Evolutionary conservation across 1,140 invertebrate genomes (phyloP).

Genomic region (Procambarus virginalis): DNA sequence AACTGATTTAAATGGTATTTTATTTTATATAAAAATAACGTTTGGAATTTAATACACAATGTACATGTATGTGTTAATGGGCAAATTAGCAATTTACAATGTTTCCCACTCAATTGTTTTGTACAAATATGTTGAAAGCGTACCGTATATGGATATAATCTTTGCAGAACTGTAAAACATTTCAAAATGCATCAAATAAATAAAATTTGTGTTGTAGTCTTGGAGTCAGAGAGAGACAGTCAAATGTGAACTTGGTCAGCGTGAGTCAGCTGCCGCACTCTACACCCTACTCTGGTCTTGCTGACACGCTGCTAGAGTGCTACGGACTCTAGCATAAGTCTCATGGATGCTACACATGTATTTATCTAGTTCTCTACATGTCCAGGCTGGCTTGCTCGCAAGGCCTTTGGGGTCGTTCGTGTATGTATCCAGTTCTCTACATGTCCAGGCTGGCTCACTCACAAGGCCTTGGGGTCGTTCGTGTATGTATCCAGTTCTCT

Average conservation of each 20-base stretch:
- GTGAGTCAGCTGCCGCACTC: not conserved
- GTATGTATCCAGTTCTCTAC: too few species aligned
- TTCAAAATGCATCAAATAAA: not conserved
- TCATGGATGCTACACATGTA: not conserved
- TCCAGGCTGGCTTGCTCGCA: constrained; percentile 12
- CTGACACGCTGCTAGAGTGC: not conserved
- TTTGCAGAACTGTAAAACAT: not conserved
- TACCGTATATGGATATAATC: not conserved
- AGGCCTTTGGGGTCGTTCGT: constrained; percentile 64
- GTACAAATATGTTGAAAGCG: not conserved
- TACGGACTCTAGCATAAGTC: not conserved
- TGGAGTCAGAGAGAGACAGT: not conserved
- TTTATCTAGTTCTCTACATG: not conserved
- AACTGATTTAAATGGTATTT: not conserved
- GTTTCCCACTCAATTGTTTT: not conserved
- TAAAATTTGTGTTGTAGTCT: not conserved
- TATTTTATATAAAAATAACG: constrained; percentile 21
- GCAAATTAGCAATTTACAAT: not conserved
- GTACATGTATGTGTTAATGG: constrained; percentile 7
- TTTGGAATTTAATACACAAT: constrained; percentile 7
- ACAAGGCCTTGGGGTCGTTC: too few species aligned
- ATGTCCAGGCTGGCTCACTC: too few species aligned
- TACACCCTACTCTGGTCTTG: not conserved
- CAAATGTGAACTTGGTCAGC: not conserved
- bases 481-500: constrained; percentile 4